A percentile compares a stretch with the other conserved stretches of the same genome.
Evolutionary conservation across 2,113 vertebrate genomes (phyloP).

Genomic region (Peromyscus leucopus): DNA sequence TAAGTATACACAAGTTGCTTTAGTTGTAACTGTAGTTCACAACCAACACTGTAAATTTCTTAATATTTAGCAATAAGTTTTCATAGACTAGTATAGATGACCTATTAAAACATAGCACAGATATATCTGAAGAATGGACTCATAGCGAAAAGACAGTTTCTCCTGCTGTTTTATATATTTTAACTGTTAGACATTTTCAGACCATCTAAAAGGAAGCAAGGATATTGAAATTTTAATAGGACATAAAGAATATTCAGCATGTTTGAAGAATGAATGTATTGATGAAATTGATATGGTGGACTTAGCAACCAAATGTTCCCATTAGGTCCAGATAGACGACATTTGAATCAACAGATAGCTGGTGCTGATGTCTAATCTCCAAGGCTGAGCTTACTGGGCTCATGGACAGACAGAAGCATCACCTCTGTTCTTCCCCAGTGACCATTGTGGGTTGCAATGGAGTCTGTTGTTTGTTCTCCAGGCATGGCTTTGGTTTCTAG

Average conservation of each 20-base stretch:
- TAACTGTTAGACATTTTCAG: background rate
- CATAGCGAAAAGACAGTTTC: background rate
- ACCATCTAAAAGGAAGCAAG: background rate
- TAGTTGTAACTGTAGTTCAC: background rate
- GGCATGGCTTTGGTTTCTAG: background rate
- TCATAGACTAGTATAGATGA: background rate
- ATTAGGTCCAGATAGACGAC: background rate
- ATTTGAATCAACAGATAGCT: rapidly evolving
- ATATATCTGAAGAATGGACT: background rate
- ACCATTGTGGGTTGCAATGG: background rate
- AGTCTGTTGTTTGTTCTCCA: background rate
- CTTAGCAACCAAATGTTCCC: background rate
- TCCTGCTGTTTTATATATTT: background rate
- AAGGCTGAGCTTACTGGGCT: background rate
- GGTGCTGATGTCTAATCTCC: too few species aligned
- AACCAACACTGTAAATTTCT: background rate
- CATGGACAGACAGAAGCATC: too few species aligned
- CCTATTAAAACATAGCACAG: background rate
- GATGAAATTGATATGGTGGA: background rate
- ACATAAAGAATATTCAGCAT: background rate
- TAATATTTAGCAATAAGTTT: background rate
- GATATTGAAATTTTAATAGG: background rate
- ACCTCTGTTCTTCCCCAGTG: background rate
- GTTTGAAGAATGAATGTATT: background rate
- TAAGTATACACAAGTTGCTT: background rate